Evolutionary conservation across 2,113 vertebrate species (phyloP).

Genomic region (Nipponia nippon): DNA sequence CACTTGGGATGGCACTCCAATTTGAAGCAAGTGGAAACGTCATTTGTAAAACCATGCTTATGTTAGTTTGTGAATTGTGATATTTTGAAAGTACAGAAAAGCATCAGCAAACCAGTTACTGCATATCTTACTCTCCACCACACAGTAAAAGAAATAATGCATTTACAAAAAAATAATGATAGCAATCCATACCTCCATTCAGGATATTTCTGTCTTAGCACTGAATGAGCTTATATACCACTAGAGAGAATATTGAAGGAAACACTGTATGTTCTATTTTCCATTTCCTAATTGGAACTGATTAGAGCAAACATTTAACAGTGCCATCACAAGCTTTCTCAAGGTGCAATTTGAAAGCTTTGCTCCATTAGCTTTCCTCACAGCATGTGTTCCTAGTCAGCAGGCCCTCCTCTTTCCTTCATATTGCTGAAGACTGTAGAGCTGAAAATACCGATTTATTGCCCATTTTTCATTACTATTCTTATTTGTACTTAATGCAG

Average conservation of each 20-base stretch:
- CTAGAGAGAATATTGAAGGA: background rate
- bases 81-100: background rate
- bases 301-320: background rate
- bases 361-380: background rate
- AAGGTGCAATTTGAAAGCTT: background rate
- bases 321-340: background rate
- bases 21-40: background rate
- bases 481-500: background rate
- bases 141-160: background rate
- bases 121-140: background rate
- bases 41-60: background rate
- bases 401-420: background rate
- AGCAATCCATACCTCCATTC: background rate
- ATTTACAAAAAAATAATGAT: background rate
- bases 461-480: background rate
- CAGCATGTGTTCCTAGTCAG: background rate
- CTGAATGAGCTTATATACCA: background rate
- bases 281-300: background rate
- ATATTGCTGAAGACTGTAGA: background rate
- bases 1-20: background rate
- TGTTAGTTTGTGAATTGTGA: background rate
- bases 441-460: background rate
- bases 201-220: background rate
- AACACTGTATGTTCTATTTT: background rate
- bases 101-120: background rate